Percentiles rank a stretch among this genome's conserved stretches.
phyloP scores from a whole-genome alignment of 2,888 invertebrate species.

The Perithous albicinctus region DNA sequence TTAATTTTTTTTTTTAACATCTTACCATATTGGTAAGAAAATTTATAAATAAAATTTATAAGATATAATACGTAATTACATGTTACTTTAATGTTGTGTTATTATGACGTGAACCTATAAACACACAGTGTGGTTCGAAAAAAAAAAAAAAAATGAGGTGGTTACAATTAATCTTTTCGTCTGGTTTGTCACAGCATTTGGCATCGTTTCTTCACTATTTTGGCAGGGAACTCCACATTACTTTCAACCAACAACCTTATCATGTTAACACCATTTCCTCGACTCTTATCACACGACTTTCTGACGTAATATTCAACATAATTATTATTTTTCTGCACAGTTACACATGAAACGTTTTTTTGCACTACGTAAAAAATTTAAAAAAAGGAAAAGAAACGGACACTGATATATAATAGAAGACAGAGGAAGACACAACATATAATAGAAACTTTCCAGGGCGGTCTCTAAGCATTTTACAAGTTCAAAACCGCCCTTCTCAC shows the following conservation, averaged over 20 bases:
- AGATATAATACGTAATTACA: too few species aligned
- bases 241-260: neutral
- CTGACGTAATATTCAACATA: neutral
- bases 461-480: conserved; percentile 17
- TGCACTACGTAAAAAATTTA: too few species aligned
- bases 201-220: neutral
- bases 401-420: too few species aligned
- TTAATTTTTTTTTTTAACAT: too few species aligned
- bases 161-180: too few species aligned
- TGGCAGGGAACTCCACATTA: neutral
- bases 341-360: neutral
- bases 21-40: too few species aligned
- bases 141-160: too few species aligned
- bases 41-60: too few species aligned
- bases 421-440: neutral
- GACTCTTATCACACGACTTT: neutral
- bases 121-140: too few species aligned
- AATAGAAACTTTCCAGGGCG: conserved; percentile 13
- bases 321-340: neutral
- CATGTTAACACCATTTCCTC: neutral
- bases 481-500: conserved; percentile 1
- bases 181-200: too few species aligned
- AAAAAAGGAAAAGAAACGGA: conserved; percentile 2
- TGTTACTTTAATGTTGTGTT: too few species aligned
- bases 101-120: too few species aligned